A percentile compares a stretch with the other conserved stretches of the same genome.
Evolutionary conservation across 2,113 vertebrate genomes (phyloP).

Genomic region (Caretta caretta): DNA sequence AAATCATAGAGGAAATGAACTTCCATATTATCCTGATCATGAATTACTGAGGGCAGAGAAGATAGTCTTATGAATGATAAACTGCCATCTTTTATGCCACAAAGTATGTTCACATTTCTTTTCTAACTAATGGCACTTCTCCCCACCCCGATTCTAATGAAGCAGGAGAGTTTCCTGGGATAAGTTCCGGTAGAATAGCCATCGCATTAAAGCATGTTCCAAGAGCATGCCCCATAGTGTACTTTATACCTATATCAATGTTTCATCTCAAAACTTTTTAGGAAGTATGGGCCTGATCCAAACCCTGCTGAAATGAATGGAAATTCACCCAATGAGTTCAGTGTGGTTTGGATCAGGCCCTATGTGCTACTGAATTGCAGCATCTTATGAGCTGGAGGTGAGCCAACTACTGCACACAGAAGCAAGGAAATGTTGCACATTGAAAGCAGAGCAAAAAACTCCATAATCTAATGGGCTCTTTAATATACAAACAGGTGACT

Average conservation of each 20-base stretch:
- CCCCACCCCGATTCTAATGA: neutral
- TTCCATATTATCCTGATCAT: neutral
- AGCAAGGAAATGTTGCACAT: neutral
- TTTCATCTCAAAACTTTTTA: neutral
- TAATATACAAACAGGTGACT: neutral
- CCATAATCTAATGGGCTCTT: neutral
- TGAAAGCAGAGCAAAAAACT: neutral
- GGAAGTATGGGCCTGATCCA: neutral
- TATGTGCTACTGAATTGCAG: neutral
- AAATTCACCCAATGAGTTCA: neutral
- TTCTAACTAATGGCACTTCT: neutral
- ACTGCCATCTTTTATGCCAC: neutral
- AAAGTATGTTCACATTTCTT: neutral
- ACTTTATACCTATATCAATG: neutral
- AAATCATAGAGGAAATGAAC: neutral
- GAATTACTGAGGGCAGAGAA: neutral
- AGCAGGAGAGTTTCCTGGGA: neutral
- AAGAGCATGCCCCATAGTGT: neutral
- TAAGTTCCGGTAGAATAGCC: neutral
- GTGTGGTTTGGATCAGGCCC: neutral
- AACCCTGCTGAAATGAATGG: neutral
- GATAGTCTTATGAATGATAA: neutral
- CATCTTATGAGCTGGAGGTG: neutral
- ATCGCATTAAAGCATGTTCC: neutral
- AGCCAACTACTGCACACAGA: neutral